A percentile compares a stretch with the other conserved stretches of the same genome.
These are phyloP conservation scores for Melieria omissa DNA, from an alignment of 2,888 invertebrate species.

Conservation along the genomic window DNA sequence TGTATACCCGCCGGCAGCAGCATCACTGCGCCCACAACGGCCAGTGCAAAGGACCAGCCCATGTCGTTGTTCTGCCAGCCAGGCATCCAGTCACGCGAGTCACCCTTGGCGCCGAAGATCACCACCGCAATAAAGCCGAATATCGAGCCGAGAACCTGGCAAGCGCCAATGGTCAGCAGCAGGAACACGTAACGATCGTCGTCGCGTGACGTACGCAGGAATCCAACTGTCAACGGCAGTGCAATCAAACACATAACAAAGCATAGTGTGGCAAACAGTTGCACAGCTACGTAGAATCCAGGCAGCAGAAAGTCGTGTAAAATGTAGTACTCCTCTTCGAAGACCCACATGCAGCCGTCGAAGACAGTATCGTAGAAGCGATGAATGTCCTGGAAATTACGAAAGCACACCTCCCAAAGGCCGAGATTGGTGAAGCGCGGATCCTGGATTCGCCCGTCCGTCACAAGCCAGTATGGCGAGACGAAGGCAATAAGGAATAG, in stretches of 20 bases:
- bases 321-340: constrained; percentile 96
- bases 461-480: constrained; percentile 89
- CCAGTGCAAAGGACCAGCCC: constrained; percentile 93
- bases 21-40: constrained; percentile 80
- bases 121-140: constrained; percentile 86
- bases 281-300: constrained; percentile 92
- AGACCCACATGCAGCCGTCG: constrained; percentile 95
- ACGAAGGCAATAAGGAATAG: constrained; percentile 84
- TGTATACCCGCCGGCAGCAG: constrained; percentile 82
- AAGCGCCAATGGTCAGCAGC: constrained; percentile 78
- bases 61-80: constrained; percentile 95
- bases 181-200: constrained; percentile 81
- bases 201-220: constrained; percentile 79
- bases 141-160: constrained; percentile 79
- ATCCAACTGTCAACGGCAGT: constrained; percentile 78
- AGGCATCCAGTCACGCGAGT: constrained; percentile 95
- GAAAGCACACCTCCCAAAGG: constrained; percentile 95
- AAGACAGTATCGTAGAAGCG: constrained; percentile 86
- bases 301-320: constrained; percentile 90
- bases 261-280: constrained; percentile 91
- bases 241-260: constrained; percentile 84
- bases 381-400: constrained; percentile 86
- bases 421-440: constrained; percentile 88
- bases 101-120: constrained; percentile 90
- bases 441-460: constrained; percentile 79